Percentiles rank a stretch among this genome's conserved stretches.
phyloP scores from a whole-genome alignment of 2,113 vertebrate genomes.

The Nannospalax galili region DNA sequence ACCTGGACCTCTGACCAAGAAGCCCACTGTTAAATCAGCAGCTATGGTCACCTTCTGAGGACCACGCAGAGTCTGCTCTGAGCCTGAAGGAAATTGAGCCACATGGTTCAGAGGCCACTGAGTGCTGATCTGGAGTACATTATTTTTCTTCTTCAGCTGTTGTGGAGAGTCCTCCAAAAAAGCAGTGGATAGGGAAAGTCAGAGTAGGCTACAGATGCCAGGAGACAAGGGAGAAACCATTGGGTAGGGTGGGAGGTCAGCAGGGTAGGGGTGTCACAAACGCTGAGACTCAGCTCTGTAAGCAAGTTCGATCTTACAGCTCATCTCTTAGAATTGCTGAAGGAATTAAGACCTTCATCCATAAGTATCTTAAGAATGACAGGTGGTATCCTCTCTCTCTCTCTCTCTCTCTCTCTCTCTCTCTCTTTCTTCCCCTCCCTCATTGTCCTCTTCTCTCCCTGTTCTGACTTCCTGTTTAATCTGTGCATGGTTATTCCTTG shows the following conservation, averaged over 20 bases:
- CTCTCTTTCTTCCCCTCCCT: neutral
- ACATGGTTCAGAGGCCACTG: fast-evolving
- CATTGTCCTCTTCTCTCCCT: neutral
- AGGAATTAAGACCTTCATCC: neutral
- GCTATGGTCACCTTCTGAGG: neutral
- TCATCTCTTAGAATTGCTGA: neutral
- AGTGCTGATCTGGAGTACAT: neutral
- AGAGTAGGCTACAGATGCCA: neutral
- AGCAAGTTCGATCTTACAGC: neutral
- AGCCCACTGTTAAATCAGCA: neutral
- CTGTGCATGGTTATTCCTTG: neutral
- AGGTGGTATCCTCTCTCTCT: neutral
- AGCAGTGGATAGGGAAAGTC: neutral
- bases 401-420: neutral
- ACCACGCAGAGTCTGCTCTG: fast-evolving
- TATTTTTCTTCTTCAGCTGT: neutral
- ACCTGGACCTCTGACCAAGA: neutral
- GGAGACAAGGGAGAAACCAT: neutral
- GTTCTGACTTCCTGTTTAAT: neutral
- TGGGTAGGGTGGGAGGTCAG: neutral
- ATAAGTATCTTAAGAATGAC: neutral
- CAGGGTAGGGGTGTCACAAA: neutral
- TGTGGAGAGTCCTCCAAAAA: neutral
- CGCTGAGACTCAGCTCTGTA: neutral
- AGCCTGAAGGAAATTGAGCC: neutral